Conservation (phyloP, 2,888 invertebrate genomes). For the Papilio elwesi region DNA sequence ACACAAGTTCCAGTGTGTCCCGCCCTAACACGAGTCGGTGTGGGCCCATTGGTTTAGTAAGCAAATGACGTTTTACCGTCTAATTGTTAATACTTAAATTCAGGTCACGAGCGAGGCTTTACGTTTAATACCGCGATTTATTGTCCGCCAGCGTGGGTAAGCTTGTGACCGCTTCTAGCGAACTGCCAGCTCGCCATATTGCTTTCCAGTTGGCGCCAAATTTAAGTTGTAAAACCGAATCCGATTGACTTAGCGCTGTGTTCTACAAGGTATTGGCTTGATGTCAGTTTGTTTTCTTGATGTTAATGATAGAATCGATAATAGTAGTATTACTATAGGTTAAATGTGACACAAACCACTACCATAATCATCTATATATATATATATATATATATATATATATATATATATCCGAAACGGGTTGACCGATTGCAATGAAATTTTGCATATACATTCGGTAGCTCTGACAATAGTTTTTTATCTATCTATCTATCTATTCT, state of each 20-base stretch:
- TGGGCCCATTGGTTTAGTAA: conserved; percentile 32
- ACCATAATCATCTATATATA: too few relatives aligned
- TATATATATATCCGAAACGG: too few relatives aligned
- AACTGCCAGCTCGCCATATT: conserved; percentile 32
- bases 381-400: too few relatives aligned
- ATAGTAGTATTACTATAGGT: too few relatives aligned
- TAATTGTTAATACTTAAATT: conserved; percentile 44
- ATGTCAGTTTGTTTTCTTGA: neutral
- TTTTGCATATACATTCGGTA: too few relatives aligned
- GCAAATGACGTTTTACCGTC: conserved; percentile 33
- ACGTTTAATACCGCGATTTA: conserved; percentile 51
- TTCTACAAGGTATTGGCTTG: neutral
- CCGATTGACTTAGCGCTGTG: neutral
- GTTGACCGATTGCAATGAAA: too few relatives aligned
- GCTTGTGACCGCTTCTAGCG: conserved; percentile 34
- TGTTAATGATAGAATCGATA: too few relatives aligned
- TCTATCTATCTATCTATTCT: too few relatives aligned
- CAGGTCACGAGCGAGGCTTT: conserved; percentile 42
- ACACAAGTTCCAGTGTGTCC: conserved; percentile 26
- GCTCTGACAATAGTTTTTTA: too few relatives aligned
- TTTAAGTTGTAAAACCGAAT: neutral
- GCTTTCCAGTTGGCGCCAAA: conserved; percentile 11
- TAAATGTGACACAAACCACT: too few relatives aligned
- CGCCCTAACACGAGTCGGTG: conserved; percentile 14
- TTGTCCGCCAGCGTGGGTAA: conserved; percentile 49